Evolutionary conservation across 2,797 vertebrate genomes (phyloP), one percentile per base, ranked within the genome.

Genomic region (Coregonus ussuriensis): DNA sequence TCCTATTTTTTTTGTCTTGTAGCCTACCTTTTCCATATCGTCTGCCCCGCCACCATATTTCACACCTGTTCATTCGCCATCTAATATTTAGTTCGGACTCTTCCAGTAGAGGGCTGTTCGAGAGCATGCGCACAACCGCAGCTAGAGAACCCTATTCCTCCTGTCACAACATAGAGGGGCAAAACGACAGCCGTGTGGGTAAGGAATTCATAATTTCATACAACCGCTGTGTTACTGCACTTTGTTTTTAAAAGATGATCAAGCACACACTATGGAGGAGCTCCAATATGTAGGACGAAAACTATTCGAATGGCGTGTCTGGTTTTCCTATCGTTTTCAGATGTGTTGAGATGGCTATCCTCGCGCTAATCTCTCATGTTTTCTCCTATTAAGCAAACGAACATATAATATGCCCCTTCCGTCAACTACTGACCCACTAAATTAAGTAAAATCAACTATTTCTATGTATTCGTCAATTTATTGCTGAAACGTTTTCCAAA

Each of bases 131-230:
- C 84, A 85, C 67, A 78, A 16, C 53, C 67, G 4, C 56, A n/a
- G 54, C 37, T 65, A 77, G 76, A 56, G 77, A 83, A 71, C 80
- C 77, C 77, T 76, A 80, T 82, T 89, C 80, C 81, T 81, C 18
- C 56, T 74, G 72, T 74, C 59, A 63, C 56, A 79, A 74, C 84
- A 76, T 76, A 78, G 87, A 87, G 81, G 84, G 82, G 84, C 68
- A 66, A 72, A 79, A 69, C 74, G 83, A 77, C 77, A 79, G 83
- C 67, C 69, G 80, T 78, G 84, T 73, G 80, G 84, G 87, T 87
- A 87, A 88, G 87, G 69, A 83, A 86, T 83, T 83, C 79, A 77
- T 79, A 52, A 84, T 88, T 86, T 85, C 74, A 78, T 84, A 80
- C 74, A 74, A 85, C 56, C 77, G 81, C 67, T 47, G 7, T 7